Conservation (phyloP, 2,797 vertebrate species). For the Clarias laeviceps region DNA sequence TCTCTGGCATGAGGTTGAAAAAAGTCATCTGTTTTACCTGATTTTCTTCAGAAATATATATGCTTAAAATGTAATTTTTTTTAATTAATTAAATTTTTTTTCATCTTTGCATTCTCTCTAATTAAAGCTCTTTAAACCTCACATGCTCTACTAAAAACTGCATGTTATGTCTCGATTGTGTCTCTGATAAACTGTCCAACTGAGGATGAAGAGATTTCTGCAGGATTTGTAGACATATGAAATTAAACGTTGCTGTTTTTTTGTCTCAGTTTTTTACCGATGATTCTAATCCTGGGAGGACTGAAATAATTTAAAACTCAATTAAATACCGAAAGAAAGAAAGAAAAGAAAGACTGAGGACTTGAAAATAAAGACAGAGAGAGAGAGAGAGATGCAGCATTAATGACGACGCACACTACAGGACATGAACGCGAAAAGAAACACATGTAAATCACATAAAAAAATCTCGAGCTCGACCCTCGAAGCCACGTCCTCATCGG, state of each 20-base stretch:
- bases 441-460: neutral
- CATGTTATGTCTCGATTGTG: neutral
- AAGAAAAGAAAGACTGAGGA: slow-evolving; percentile 48
- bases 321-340: slow-evolving; percentile 71
- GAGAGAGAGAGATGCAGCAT: neutral
- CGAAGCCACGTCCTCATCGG: slow-evolving; percentile 63
- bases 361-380: neutral
- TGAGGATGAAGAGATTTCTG: too few relatives aligned
- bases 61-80: neutral
- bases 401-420: neutral
- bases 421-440: slow-evolving; percentile 36
- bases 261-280: neutral
- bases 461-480: slow-evolving; percentile 3
- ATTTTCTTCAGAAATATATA: neutral
- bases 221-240: neutral
- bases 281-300: slow-evolving; percentile 50
- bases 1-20: neutral
- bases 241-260: too few relatives aligned
- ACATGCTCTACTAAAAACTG: neutral
- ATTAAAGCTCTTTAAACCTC: neutral
- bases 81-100: too few relatives aligned
- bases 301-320: slow-evolving; percentile 58
- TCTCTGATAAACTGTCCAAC: neutral
- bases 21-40: neutral
- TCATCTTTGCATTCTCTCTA: neutral